phyloP scores from a whole-genome alignment of 2,797 vertebrate genomes.

The Pangasius krempfi region DNA sequence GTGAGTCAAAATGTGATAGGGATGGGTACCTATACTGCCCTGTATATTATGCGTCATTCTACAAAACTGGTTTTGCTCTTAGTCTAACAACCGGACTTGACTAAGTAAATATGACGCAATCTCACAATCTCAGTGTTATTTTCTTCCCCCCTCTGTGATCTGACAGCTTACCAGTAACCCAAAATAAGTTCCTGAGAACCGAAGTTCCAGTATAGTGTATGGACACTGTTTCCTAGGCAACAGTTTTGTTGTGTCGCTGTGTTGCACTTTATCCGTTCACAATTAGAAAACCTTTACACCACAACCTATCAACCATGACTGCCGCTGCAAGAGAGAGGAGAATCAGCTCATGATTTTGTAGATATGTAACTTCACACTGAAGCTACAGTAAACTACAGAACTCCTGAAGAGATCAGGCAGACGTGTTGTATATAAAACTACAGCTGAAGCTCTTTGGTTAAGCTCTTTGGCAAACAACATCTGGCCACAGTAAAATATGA shows the following conservation, averaged over 20 bases:
- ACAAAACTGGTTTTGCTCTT: neutral
- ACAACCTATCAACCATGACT: neutral
- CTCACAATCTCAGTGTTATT: neutral
- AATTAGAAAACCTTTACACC: neutral
- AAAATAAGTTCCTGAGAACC: conserved; percentile 8
- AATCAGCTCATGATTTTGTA: neutral
- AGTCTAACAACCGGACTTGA: neutral
- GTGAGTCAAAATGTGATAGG: neutral
- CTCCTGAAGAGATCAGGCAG: neutral
- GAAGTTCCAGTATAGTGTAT: neutral
- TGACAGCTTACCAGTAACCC: neutral
- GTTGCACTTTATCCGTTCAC: neutral
- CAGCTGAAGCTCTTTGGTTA: neutral
- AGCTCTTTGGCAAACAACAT: too few species aligned
- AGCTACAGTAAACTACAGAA: neutral
- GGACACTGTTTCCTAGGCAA: conserved; percentile 1
- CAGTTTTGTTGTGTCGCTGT: conserved; percentile 12
- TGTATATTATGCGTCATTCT: neutral
- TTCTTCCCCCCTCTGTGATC: neutral
- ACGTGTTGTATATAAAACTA: neutral
- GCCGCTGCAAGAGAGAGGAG: neutral
- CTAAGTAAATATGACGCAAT: neutral
- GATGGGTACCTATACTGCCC: neutral
- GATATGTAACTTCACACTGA: neutral
- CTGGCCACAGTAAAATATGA: neutral